Evolutionary conservation across 2,113 vertebrate genomes (phyloP).

Genomic region (Fulmarus glacialis): DNA sequence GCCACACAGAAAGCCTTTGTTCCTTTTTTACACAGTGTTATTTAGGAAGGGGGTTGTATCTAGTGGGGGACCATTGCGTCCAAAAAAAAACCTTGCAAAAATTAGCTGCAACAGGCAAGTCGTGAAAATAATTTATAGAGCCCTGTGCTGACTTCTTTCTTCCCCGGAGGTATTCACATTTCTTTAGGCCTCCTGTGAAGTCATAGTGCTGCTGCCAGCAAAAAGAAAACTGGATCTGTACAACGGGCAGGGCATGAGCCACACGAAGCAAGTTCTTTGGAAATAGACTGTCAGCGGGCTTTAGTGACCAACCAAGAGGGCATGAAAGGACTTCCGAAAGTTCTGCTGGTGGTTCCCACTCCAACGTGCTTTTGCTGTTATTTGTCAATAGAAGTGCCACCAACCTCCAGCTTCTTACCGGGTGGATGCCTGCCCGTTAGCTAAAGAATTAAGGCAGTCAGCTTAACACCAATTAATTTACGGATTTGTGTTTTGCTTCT

Average conservation of each 20-base stretch:
- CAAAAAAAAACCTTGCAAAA: neutral
- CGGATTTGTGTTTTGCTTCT: neutral
- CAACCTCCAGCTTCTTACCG: neutral
- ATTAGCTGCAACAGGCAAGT: neutral
- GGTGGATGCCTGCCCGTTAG: neutral
- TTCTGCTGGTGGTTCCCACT: neutral
- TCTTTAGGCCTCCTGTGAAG: neutral
- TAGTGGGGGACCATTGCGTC: accelerated
- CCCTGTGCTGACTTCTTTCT: neutral
- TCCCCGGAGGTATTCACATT: neutral
- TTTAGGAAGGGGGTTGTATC: neutral
- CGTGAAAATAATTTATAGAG: neutral
- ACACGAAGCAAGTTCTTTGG: neutral
- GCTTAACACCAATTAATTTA: neutral
- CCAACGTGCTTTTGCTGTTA: neutral
- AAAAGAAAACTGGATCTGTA: neutral
- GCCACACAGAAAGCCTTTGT: neutral
- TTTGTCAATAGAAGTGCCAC: neutral
- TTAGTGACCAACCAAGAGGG: neutral
- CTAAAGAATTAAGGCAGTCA: neutral
- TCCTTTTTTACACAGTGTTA: neutral
- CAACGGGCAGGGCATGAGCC: neutral
- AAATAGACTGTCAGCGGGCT: neutral
- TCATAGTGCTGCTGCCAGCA: neutral
- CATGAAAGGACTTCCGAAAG: neutral